Conservation (phyloP, 2,797 vertebrate species). For the Danio tinwini region DNA sequence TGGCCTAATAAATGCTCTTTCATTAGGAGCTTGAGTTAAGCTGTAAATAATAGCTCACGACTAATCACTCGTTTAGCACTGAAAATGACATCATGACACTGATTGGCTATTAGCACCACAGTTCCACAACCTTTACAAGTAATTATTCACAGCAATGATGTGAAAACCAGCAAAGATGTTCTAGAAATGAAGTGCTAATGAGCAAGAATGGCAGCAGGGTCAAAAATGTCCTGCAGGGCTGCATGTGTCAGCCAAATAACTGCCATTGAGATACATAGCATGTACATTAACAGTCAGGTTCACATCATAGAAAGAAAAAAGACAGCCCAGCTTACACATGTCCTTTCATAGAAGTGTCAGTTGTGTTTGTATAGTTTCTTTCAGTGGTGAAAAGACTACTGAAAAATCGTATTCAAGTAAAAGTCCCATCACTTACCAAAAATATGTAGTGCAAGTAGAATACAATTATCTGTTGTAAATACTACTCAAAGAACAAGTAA, state of each 20-base stretch:
- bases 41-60: neutral
- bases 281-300: neutral
- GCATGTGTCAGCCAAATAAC: neutral
- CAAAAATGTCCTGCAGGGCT: neutral
- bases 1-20: neutral
- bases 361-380: too few species aligned
- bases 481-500: too few species aligned
- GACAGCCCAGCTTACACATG: neutral
- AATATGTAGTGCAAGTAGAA: too few species aligned
- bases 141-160: neutral
- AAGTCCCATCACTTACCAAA: too few species aligned
- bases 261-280: neutral
- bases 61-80: neutral
- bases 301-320: neutral
- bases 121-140: neutral
- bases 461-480: too few species aligned
- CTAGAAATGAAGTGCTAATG: neutral
- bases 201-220: neutral
- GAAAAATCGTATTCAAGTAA: too few species aligned
- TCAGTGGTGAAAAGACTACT: too few species aligned
- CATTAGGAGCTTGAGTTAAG: neutral
- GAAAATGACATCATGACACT: neutral
- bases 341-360: slow-evolving; percentile 10
- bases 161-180: neutral
- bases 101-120: neutral